These are phyloP conservation scores for Sphecodes monilicornis DNA, from an alignment of 2,888 invertebrate species.

Conservation along the genomic window DNA sequence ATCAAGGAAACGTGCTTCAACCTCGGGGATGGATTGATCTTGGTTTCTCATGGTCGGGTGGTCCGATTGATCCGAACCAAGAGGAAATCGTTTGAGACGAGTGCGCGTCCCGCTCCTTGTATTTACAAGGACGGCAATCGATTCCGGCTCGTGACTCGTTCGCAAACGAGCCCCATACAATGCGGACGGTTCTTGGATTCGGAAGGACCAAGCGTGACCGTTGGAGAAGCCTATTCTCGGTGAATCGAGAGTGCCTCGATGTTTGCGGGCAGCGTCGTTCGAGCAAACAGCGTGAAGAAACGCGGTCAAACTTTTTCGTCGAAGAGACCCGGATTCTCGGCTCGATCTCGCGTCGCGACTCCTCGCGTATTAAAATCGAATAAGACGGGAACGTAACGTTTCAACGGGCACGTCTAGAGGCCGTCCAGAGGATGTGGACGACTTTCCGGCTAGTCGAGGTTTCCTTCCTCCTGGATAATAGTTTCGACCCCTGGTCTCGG, in stretches of 20 bases:
- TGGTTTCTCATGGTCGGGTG: not conserved
- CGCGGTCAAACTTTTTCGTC: not conserved
- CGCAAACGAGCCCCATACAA: not conserved
- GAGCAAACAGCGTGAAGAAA: not conserved
- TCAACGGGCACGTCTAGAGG: constrained; percentile 2
- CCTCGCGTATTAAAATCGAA: constrained; percentile 35
- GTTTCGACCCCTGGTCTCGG: constrained; percentile 24
- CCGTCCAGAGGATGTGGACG: constrained; percentile 6
- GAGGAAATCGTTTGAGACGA: not conserved
- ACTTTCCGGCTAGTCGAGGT: constrained; percentile 35
- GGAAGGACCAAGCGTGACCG: not conserved
- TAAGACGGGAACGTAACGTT: constrained; percentile 16
- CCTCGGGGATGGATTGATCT: not conserved
- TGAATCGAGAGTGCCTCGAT: not conserved
- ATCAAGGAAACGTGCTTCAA: not conserved
- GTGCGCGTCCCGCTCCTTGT: not conserved
- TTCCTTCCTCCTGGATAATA: constrained; percentile 54
- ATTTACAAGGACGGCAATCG: not conserved
- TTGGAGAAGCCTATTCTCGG: not conserved
- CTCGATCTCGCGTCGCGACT: not conserved
- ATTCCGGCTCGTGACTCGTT: not conserved
- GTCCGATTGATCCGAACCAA: not conserved
- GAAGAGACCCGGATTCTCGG: not conserved
- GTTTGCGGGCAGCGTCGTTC: not conserved
- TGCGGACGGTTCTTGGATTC: not conserved